Percentiles rank a stretch among this genome's conserved stretches.
Conservation (phyloP, 2,888 invertebrate species). For the Thecocarcelia acutangulata region DNA sequence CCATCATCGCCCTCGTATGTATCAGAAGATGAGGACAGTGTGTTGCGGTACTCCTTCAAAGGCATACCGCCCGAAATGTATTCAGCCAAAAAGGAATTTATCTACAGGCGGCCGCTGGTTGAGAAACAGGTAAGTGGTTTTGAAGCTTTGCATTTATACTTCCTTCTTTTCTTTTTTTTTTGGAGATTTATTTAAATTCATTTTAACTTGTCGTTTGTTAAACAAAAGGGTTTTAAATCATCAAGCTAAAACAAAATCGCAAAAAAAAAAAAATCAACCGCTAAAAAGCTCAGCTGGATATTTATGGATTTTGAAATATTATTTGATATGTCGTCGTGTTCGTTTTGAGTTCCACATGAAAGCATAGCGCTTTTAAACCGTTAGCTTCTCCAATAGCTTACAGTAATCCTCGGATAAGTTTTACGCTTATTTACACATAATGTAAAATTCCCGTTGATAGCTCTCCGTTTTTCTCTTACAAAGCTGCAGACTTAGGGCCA, state of each 20-base stretch:
- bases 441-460: too few species aligned
- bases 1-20: conserved; percentile 41
- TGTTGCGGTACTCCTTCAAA: conserved; percentile 75
- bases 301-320: conserved; percentile 66
- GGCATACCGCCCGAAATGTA: conserved; percentile 77
- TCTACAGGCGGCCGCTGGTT: conserved; percentile 75
- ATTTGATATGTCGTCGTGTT: conserved; percentile 60
- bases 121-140: conserved; percentile 75
- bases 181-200: background rate
- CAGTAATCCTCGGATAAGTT: too few species aligned
- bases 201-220: background rate
- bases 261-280: background rate
- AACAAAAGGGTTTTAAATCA: conserved; percentile 41
- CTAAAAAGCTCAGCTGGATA: conserved; percentile 28
- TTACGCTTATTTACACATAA: too few species aligned
- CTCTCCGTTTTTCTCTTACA: too few species aligned
- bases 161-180: background rate
- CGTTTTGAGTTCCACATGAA: conserved; percentile 55
- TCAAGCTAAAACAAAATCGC: background rate
- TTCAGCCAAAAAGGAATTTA: conserved; percentile 77
- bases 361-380: background rate
- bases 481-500: too few species aligned
- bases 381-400: background rate
- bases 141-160: background rate
- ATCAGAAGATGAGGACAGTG: conserved; percentile 68